Conservation (phyloP, 2,113 vertebrate genomes). For the Chlorodrepanis virens region DNA sequence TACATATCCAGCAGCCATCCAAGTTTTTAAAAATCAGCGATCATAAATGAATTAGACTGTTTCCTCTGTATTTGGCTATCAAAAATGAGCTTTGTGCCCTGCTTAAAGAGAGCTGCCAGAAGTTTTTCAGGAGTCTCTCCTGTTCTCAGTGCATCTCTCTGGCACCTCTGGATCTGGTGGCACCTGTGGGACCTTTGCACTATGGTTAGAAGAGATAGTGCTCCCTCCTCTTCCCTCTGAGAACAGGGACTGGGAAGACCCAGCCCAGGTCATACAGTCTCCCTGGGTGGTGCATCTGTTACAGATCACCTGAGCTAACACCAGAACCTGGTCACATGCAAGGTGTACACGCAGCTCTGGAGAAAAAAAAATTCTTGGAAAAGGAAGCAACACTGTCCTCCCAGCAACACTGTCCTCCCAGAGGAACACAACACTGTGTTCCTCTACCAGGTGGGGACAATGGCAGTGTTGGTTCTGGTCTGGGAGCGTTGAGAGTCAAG, state of each 20-base stretch:
- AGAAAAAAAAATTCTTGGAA: neutral
- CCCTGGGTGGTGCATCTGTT: neutral
- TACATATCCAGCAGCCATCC: neutral
- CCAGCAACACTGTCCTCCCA: accelerated
- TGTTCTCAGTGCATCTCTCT: neutral
- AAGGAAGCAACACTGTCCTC: neutral
- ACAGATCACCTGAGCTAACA: accelerated
- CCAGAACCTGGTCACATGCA: accelerated
- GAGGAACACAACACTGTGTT: neutral
- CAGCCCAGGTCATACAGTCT: neutral
- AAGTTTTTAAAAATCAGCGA: neutral
- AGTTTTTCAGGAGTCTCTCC: neutral
- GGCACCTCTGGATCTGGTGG: neutral
- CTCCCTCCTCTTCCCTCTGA: neutral
- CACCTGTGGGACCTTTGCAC: neutral
- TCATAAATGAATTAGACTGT: neutral
- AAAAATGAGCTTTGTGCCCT: neutral
- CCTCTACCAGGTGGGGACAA: neutral
- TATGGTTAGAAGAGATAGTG: neutral
- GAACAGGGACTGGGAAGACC: neutral
- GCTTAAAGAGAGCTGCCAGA: neutral
- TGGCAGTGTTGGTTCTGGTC: neutral
- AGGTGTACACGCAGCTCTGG: neutral
- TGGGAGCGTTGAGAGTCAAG: neutral
- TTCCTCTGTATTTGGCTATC: neutral